Base-by-base conservation (phyloP, 2,113 vertebrate genomes). In the Oxygymnocypris stewartii region DNA sequence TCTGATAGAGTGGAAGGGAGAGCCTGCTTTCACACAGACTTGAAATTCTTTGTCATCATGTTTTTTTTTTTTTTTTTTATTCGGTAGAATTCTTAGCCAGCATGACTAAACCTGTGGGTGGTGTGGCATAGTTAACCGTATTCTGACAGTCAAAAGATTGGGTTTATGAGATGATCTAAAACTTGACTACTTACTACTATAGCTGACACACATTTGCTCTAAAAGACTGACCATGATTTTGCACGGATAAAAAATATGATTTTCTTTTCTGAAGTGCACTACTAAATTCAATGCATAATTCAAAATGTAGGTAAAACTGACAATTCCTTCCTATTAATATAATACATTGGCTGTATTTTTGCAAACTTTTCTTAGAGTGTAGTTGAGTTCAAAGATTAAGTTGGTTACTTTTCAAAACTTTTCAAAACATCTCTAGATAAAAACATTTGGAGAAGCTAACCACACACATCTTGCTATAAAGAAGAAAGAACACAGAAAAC, bases 91-190 rank as follows among this genome's bases (percentile, higher is more conserved):
- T 54, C 44, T 78, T 25, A 54, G 25, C 75, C 44, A 31, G n/a
- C 75, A 51, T 78, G 75, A 78, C n/a, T 78, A 54, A 78, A 78
- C 75, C 75, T 78, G 75, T 31, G 47, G 47, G n/a, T 78, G 25
- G 14, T 51, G 75, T 78, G 47, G 44, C 25, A 20, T 54, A 20
- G 11, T 44, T 4, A 4, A 44, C 14, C 18, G 31, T 77, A 28
- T 78, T 49, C 14, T 47, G 25, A 57, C 7, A 57, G 51, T 57
- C 51, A 57, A 57, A 57, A 57, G 51, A 18, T 0, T 74, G 18
- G 16, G 5, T 74, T 8, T 23, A 10, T 42, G 18, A 74, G 20
- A 42, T 74, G 20, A 37, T 16, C 10, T 71, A 18, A 13, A 37
- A 37, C 14, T 28, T 71, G 16, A 40, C 18, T 40, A 73, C 7